These are phyloP conservation scores for Megalops cyprinoides DNA, from an alignment of 2,797 vertebrate species.

Conservation along the genomic window DNA sequence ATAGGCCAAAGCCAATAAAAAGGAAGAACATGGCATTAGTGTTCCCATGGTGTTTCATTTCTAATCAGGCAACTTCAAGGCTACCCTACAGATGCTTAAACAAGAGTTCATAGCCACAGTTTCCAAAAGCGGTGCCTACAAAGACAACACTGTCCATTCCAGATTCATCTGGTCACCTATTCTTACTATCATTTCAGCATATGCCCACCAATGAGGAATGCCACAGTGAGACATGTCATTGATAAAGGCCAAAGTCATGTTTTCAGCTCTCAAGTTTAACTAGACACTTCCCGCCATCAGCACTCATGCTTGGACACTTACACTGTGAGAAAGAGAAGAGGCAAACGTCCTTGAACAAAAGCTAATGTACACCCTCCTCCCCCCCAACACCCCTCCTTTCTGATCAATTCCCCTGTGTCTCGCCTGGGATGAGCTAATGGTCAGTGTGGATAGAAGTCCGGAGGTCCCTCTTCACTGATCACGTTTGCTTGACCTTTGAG, in stretches of 20 bases:
- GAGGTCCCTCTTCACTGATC: slow-evolving; percentile 60
- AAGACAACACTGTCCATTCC: neutral
- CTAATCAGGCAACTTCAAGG: neutral
- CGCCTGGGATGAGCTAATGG: slow-evolving; percentile 62
- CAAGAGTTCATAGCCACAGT: neutral
- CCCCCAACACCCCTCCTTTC: slow-evolving; percentile 10
- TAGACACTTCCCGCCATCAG: no score
- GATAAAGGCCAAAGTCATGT: neutral
- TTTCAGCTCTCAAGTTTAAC: no score
- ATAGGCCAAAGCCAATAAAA: neutral
- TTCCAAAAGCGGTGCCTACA: neutral
- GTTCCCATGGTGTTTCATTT: neutral
- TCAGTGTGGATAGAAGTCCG: slow-evolving; percentile 28
- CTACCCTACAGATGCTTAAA: neutral
- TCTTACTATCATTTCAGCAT: neutral
- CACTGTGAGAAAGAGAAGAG: neutral
- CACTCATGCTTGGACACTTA: neutral
- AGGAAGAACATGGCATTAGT: neutral
- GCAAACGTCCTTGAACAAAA: neutral
- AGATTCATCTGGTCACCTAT: neutral
- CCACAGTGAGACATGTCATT: neutral
- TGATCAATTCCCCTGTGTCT: slow-evolving; percentile 32
- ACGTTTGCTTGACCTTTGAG: slow-evolving; percentile 73
- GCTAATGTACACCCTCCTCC: slow-evolving; percentile 40
- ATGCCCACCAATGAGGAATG: neutral